Evolutionary conservation across 2,888 invertebrate species (phyloP).

Genomic region (Phaonia tiefii): DNA sequence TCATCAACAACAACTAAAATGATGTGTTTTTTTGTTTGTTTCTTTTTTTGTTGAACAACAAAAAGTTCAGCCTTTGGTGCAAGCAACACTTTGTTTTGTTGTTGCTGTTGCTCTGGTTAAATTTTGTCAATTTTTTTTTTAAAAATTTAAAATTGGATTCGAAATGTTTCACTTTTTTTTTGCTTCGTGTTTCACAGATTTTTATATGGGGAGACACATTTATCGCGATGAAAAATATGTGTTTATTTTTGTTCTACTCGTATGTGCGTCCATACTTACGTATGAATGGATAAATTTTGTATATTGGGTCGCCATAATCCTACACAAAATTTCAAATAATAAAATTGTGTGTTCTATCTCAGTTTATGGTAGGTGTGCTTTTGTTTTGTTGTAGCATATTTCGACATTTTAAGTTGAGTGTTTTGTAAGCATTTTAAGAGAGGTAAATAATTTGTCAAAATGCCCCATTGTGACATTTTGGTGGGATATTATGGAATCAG

Average conservation of each 20-base stretch:
- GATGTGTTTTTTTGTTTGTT: constrained; percentile 25
- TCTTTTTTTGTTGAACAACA: constrained; percentile 31
- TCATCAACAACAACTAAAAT: constrained; percentile 9
- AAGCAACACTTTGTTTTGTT: constrained; percentile 36
- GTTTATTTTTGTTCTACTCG: constrained; percentile 11
- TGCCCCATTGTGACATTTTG: constrained; percentile 9
- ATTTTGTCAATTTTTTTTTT: constrained; percentile 20
- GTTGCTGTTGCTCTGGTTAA: constrained; percentile 6
- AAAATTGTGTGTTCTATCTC: too few relatives aligned
- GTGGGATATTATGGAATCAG: neutral
- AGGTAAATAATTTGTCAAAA: constrained; percentile 18
- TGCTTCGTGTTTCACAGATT: constrained; percentile 3
- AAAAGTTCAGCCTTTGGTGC: constrained; percentile 41
- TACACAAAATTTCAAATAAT: too few relatives aligned
- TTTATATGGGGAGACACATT: constrained; percentile 30
- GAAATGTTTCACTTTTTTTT: constrained; percentile 13
- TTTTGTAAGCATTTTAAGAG: too few relatives aligned
- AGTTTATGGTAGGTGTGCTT: neutral
- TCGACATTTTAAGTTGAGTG: constrained; percentile 28
- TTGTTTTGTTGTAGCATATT: constrained; percentile 4
- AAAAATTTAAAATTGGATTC: constrained; percentile 25
- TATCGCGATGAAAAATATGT: neutral
- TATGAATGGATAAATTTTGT: too few relatives aligned
- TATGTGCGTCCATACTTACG: too few relatives aligned
- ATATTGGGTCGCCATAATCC: neutral